Percentiles rank a stretch among this genome's conserved stretches.
Evolutionary conservation across 2,888 invertebrate species (phyloP).

Genomic region (Thymelicus acteon): DNA sequence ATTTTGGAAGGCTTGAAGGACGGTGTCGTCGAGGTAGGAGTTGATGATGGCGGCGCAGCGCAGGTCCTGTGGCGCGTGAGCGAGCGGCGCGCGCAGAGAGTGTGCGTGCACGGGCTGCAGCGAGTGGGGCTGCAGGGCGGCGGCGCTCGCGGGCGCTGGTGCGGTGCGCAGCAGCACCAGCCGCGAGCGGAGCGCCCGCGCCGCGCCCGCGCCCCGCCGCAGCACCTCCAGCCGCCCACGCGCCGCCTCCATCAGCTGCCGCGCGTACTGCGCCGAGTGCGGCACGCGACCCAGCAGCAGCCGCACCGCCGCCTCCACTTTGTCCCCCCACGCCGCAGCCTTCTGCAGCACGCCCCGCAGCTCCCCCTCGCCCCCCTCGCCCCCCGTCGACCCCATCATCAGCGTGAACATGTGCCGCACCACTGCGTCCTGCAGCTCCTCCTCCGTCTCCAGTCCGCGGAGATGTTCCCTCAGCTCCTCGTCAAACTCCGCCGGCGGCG

Average conservation of each 20-base stretch:
- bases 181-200: slow-evolving; percentile 48
- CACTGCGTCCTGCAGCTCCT: slow-evolving; percentile 56
- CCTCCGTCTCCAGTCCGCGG: slow-evolving; percentile 47
- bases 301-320: slow-evolving; percentile 52
- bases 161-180: slow-evolving; percentile 51
- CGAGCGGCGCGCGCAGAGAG: slow-evolving; percentile 52
- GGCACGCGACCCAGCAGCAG: slow-evolving; percentile 55
- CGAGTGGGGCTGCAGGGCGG: slow-evolving; percentile 47
- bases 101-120: slow-evolving; percentile 48
- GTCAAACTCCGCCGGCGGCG: slow-evolving; percentile 54
- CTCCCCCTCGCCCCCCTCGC: slow-evolving; percentile 39
- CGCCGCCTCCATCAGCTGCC: slow-evolving; percentile 53
- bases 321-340: slow-evolving; percentile 50
- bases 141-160: slow-evolving; percentile 31
- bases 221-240: slow-evolving; percentile 48
- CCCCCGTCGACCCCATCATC: slow-evolving; percentile 47
- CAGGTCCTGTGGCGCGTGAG: slow-evolving; percentile 50
- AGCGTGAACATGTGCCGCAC: slow-evolving; percentile 57
- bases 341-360: slow-evolving; percentile 23
- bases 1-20: slow-evolving; percentile 52
- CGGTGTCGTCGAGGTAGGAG: slow-evolving; percentile 50
- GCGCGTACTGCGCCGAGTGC: slow-evolving; percentile 62
- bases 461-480: slow-evolving; percentile 51
- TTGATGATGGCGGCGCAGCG: slow-evolving; percentile 58
- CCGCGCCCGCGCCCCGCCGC: slow-evolving; percentile 39